Evolutionary conservation across 2,797 vertebrate genomes (phyloP), one percentile per base, ranked within the genome.

Genomic region (Phrynocephalus forsythii): DNA sequence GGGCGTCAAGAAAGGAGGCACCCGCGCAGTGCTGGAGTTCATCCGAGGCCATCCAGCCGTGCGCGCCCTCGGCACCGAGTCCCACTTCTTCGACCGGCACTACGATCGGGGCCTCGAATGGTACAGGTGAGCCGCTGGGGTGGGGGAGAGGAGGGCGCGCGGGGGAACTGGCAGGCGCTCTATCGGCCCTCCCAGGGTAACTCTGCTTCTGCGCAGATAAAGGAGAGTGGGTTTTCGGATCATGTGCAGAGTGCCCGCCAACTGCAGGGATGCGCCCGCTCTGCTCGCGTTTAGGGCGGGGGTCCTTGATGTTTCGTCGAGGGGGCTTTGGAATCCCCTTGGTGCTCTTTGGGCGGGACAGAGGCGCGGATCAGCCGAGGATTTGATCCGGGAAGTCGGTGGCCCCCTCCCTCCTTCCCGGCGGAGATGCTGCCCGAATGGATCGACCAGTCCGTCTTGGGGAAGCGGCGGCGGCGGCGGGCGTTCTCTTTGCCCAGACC

Each of bases 51-150:
- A 99, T 96, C 98, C 98, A 89, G 98, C 99, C 96, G 98, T 99
- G 94, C 97, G 98, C 92, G 98, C 98, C 0, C 94, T 99, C 88
- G 98, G 98, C 88, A 98, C 98, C 1, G 98, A 99, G 95, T 98
- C 98, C 33, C 98, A 99, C 96, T 99, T 99, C 96, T 99, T 99
- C 96, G 98, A 99, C 96, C 96, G 98, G 86, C 98, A 99, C 97
- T 99, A 99, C 94, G 97, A 98, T 90, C 96, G 97, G 89, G 98
- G 98, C 83, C 96, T 99, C 92, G 98, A 98, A 93, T 99, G 98
- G 98, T 99, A 99, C 98, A 98, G 98, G 98, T 99, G 69, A 81
- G 83, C 1, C 7, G 52, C 52, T 13, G 9, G 52, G 2, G 52
- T 8, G 13, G 52, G 52, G 13, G 52, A 11, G 52, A 13, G 18